phyloP scores from a whole-genome alignment of 2,113 vertebrate species.

The Dicerorhinus sumatrensis region DNA sequence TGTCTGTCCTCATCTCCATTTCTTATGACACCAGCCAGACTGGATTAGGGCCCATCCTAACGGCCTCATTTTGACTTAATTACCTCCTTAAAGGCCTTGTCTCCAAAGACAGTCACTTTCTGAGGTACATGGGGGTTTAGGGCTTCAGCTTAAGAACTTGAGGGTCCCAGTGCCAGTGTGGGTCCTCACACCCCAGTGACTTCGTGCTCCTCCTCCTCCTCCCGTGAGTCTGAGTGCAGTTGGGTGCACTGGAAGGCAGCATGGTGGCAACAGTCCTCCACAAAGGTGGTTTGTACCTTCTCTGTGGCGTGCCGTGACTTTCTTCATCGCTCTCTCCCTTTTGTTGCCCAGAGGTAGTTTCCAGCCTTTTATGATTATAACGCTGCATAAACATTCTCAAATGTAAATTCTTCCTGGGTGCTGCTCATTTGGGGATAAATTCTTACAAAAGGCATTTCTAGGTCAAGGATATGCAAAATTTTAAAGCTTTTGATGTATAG shows the following conservation, averaged over 20 bases:
- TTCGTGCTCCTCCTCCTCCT: too few relatives aligned
- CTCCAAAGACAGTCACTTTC: neutral
- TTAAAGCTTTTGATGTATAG: neutral
- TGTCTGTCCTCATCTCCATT: neutral
- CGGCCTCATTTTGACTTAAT: neutral
- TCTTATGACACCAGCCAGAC: neutral
- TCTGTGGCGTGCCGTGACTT: rapidly evolving
- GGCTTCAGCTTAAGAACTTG: neutral
- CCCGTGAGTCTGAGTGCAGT: rapidly evolving
- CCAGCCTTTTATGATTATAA: rapidly evolving
- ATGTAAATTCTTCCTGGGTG: neutral
- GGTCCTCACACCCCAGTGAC: too few relatives aligned
- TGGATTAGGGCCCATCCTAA: neutral
- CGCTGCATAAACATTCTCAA: neutral
- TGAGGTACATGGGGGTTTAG: neutral
- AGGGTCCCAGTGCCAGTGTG: neutral
- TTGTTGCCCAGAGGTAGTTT: rapidly evolving
- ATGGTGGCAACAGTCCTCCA: neutral
- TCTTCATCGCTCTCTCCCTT: rapidly evolving
- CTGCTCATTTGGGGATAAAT: neutral
- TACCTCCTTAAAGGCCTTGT: neutral
- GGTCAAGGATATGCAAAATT: neutral
- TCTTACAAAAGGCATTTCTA: neutral
- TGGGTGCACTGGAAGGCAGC: rapidly evolving
- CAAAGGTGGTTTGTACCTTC: rapidly evolving